Evolutionary conservation across 2,888 invertebrate genomes (phyloP).

Genomic region (Suillia variegata): DNA sequence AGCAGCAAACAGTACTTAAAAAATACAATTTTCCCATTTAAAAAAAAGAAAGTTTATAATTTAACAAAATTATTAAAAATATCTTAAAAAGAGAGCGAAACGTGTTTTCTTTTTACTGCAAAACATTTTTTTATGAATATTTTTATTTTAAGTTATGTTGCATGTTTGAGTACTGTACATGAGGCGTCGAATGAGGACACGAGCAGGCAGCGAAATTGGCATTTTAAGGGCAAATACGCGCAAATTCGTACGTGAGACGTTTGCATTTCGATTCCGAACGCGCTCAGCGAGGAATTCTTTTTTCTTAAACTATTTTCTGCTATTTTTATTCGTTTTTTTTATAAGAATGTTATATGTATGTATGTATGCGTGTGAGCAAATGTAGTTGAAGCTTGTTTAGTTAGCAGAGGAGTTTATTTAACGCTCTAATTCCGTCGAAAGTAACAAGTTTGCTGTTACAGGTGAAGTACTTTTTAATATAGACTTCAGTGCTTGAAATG

Average conservation of each 20-base stretch:
- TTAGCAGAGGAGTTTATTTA: background rate
- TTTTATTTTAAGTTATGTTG: too few relatives aligned
- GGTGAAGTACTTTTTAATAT: background rate
- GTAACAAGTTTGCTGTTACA: constrained; percentile 2
- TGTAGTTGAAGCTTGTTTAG: background rate
- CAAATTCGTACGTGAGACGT: background rate
- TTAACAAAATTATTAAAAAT: too few relatives aligned
- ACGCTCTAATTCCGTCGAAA: background rate
- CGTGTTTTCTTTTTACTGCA: too few relatives aligned
- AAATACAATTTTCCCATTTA: too few relatives aligned
- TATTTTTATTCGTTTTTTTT: background rate
- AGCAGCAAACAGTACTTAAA: too few relatives aligned
- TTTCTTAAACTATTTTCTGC: background rate
- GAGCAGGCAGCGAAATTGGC: too few relatives aligned
- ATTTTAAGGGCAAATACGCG: background rate
- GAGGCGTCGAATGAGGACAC: too few relatives aligned
- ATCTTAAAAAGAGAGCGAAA: too few relatives aligned
- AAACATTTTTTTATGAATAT: too few relatives aligned
- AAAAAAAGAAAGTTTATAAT: too few relatives aligned
- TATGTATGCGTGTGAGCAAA: background rate
- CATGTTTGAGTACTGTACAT: too few relatives aligned
- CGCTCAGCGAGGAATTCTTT: background rate
- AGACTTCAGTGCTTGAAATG: background rate
- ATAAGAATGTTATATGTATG: background rate
- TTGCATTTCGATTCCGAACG: background rate